phyloP scores from a whole-genome alignment of 1,140 invertebrate species.

The Aphis gossypii region DNA sequence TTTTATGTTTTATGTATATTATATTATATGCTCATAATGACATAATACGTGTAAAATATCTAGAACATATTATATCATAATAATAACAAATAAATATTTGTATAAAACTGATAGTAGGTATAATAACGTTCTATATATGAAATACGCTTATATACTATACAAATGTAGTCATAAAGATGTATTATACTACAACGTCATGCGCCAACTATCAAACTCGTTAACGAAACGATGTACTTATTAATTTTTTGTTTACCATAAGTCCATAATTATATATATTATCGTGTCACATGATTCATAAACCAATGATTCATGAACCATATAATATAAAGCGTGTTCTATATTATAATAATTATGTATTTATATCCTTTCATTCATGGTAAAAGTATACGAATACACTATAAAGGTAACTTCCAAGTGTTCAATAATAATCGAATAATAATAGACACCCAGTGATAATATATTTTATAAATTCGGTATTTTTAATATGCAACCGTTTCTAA shows the following conservation, averaged over 20 bases:
- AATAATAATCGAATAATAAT: not conserved
- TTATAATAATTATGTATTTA: no score
- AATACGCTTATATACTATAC: not conserved
- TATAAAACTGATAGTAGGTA: not conserved
- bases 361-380: no score
- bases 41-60: no score
- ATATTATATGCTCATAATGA: no score
- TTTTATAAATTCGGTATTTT: not conserved
- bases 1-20: no score
- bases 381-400: no score
- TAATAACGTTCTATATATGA: not conserved
- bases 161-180: not conserved
- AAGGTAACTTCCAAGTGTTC: not conserved
- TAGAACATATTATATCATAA: not conserved
- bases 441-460: not conserved
- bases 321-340: no score
- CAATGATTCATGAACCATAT: no score
- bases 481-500: not conserved
- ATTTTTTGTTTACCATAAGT: no score
- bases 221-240: not conserved
- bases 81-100: not conserved
- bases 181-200: not conserved
- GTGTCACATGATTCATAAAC: no score
- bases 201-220: not conserved
- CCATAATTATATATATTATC: no score